Percentiles rank a stretch among this genome's conserved stretches.
Conservation (phyloP, 2,113 vertebrate genomes). For the Nerophis ophidion region DNA sequence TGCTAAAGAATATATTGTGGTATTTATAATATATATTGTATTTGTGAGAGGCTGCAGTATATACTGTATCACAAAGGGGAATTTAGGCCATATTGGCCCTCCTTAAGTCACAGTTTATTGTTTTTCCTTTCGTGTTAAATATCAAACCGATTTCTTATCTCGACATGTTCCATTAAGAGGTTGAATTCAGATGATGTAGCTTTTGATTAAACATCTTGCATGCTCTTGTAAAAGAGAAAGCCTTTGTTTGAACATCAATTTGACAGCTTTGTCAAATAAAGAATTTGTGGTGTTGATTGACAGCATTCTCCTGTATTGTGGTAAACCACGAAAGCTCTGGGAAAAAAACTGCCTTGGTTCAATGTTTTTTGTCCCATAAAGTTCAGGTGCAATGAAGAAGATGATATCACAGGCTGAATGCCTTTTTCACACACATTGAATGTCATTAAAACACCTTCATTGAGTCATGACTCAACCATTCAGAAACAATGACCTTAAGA, state of each 20-base stretch:
- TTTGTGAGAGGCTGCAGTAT: no score
- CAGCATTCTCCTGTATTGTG: background rate
- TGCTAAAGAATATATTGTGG: no score
- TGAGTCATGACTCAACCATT: slow-evolving; percentile 59
- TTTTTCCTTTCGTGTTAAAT: slow-evolving; percentile 13
- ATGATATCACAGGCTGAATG: slow-evolving; percentile 52
- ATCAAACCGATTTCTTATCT: slow-evolving; percentile 11
- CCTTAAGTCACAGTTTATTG: background rate
- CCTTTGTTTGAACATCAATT: slow-evolving; percentile 13
- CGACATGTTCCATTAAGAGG: background rate
- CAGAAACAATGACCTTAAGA: slow-evolving; percentile 58
- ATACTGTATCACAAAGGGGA: no score
- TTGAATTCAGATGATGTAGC: slow-evolving; percentile 13
- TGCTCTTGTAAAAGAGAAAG: slow-evolving; percentile 1
- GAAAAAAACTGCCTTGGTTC: slow-evolving; percentile 3
- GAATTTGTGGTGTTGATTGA: background rate
- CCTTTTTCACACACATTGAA: slow-evolving; percentile 62
- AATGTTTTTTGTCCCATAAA: slow-evolving; percentile 27
- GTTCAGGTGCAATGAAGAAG: slow-evolving; percentile 36
- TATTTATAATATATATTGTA: no score
- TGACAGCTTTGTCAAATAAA: slow-evolving; percentile 29
- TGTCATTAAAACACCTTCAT: slow-evolving; percentile 64
- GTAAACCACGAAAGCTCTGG: no score
- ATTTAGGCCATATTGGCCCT: no score
- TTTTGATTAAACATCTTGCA: slow-evolving; percentile 15